Evolutionary conservation across 1,140 invertebrate species (phyloP).

Genomic region (Apis laboriosa): DNA sequence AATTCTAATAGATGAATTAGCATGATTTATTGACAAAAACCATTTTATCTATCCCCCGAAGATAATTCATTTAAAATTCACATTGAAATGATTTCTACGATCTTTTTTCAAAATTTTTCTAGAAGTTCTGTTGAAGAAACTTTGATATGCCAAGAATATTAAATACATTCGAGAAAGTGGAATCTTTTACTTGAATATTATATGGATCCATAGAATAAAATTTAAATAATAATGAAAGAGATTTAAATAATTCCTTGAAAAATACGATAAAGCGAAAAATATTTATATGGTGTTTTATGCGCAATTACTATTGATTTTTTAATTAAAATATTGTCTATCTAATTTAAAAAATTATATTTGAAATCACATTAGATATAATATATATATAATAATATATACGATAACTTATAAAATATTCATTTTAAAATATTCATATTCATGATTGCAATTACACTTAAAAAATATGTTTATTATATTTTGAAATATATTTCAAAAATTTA

Average conservation of each 20-base stretch:
- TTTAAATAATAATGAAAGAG: not conserved
- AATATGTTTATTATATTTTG: not conserved
- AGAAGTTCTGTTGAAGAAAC: not conserved
- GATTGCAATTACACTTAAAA: not conserved
- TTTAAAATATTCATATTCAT: not conserved
- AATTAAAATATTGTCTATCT: not conserved
- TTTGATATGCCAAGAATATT: constrained; percentile 5
- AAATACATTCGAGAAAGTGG: not conserved
- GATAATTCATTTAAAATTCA: not conserved
- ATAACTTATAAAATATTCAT: too few species aligned
- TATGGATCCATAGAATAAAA: not conserved
- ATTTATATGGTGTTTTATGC: not conserved
- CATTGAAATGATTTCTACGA: not conserved
- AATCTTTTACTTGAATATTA: not conserved
- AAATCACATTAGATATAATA: not conserved
- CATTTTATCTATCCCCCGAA: not conserved
- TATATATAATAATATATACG: too few species aligned
- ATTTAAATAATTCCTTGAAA: not conserved
- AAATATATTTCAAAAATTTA: not conserved
- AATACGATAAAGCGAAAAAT: not conserved
- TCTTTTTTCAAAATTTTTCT: not conserved
- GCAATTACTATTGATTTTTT: not conserved
- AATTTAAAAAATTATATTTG: too few species aligned
- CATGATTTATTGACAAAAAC: not conserved
- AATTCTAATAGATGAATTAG: not conserved